Percentiles rank a stretch among this genome's conserved stretches.
Conservation (phyloP, 2,797 vertebrate genomes). For the Tenualosa thibaudeaui region DNA sequence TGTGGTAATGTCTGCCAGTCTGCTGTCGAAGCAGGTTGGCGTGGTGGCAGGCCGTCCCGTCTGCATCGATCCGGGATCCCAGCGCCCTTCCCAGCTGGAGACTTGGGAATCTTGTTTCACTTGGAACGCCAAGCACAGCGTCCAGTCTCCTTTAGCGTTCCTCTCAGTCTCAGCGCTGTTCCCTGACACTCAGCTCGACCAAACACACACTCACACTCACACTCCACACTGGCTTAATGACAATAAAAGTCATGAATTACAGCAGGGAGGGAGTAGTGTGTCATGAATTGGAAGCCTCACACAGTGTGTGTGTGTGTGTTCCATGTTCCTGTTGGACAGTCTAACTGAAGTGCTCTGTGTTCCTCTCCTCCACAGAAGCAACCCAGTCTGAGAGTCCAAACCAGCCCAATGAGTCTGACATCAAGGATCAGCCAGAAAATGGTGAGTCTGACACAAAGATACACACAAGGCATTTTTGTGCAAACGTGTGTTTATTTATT, state of each 20-base stretch:
- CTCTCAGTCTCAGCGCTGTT: neutral
- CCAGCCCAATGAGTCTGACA: constrained; percentile 93
- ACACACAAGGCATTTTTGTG: neutral
- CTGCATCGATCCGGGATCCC: constrained; percentile 35
- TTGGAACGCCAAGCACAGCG: constrained; percentile 23
- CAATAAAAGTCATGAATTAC: neutral
- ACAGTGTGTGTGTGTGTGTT: neutral
- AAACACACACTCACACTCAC: neutral
- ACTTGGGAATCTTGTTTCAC: constrained; percentile 48
- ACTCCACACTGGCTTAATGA: neutral
- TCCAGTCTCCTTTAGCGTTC: neutral
- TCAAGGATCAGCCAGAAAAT: constrained; percentile 98
- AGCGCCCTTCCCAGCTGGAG: constrained; percentile 35
- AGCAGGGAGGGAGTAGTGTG: too few species aligned
- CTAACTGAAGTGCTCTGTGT: neutral
- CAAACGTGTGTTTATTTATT: neutral
- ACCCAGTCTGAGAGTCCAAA: constrained; percentile 96
- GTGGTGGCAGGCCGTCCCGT: constrained; percentile 13
- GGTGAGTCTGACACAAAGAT: constrained; percentile 72
- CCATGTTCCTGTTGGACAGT: neutral
- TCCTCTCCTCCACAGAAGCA: constrained; percentile 77
- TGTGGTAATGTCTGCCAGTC: constrained; percentile 21
- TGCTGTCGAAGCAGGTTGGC: constrained; percentile 2
- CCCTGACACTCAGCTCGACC: neutral
- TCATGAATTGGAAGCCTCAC: neutral